These are phyloP conservation scores for Chromoteleia sp. DNA, from an alignment of 2,888 invertebrate species.

Conservation along the genomic window DNA sequence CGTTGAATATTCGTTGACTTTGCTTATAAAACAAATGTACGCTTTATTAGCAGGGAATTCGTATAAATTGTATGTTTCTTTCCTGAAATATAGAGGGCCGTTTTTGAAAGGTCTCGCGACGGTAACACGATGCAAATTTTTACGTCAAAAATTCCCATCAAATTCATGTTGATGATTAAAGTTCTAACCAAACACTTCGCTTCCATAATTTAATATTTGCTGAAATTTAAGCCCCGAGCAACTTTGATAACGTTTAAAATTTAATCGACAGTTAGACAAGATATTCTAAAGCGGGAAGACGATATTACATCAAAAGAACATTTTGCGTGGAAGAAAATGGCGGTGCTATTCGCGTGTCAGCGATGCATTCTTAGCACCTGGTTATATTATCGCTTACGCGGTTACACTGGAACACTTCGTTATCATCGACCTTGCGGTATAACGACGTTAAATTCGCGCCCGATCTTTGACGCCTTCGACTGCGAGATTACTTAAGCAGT, in stretches of 20 bases:
- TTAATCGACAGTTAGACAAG: constrained; percentile 23
- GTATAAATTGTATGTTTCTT: too few species aligned
- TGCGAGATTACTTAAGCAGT: constrained; percentile 32
- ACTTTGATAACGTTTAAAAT: constrained; percentile 20
- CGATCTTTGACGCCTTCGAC: constrained; percentile 9
- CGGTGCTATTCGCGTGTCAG: constrained; percentile 74
- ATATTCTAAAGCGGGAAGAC: background rate
- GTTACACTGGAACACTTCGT: constrained; percentile 62
- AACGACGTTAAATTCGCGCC: constrained; percentile 72
- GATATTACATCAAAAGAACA: too few species aligned
- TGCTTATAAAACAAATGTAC: too few species aligned
- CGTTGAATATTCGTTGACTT: too few species aligned
- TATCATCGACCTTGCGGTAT: constrained; percentile 75
- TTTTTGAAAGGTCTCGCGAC: too few species aligned
- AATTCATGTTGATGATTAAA: too few species aligned
- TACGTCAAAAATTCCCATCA: too few species aligned
- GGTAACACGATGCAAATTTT: too few species aligned
- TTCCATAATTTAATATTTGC: too few species aligned
- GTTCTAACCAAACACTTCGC: too few species aligned
- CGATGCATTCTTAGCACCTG: constrained; percentile 72
- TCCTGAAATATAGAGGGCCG: too few species aligned
- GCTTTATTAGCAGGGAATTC: too few species aligned
- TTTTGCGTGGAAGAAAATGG: constrained; percentile 25
- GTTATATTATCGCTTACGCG: background rate
- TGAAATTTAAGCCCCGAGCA: background rate